These are phyloP conservation scores for Synaphobranchus kaupii DNA, from an alignment of 2,797 vertebrate genomes.

Conservation along the genomic window DNA sequence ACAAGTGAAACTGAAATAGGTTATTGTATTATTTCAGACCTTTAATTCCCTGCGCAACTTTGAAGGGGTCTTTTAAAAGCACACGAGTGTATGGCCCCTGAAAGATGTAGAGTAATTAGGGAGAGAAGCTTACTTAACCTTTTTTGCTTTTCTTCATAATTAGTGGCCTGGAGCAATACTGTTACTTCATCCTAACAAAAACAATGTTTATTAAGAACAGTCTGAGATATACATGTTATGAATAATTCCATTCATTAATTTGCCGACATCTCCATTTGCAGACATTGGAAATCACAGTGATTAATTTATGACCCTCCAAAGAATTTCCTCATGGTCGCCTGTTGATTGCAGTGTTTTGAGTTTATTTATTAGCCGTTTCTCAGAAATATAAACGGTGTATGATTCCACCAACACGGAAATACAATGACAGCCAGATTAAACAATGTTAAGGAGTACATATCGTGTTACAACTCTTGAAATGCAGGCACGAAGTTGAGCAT, in stretches of 20 bases:
- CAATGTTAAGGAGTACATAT: neutral
- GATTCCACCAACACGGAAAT: conserved; percentile 56
- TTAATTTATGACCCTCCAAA: conserved; percentile 77
- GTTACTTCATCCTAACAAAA: conserved; percentile 81
- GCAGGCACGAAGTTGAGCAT: too few relatives aligned
- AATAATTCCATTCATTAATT: conserved; percentile 85
- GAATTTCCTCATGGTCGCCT: conserved; percentile 77
- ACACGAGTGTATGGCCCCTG: conserved; percentile 59
- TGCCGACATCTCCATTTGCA: conserved; percentile 73
- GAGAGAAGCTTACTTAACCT: conserved; percentile 73
- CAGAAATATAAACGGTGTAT: conserved; percentile 54
- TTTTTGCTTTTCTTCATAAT: conserved; percentile 70
- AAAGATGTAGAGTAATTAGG: conserved; percentile 71
- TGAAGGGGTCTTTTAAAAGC: conserved; percentile 52
- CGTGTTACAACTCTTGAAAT: neutral
- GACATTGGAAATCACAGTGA: conserved; percentile 75
- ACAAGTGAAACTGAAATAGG: conserved; percentile 26
- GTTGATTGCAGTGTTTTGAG: conserved; percentile 76
- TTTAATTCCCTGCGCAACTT: conserved; percentile 42
- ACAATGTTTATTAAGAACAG: conserved; percentile 79
- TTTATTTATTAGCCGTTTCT: conserved; percentile 78
- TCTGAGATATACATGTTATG: conserved; percentile 76
- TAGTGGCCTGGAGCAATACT: conserved; percentile 74
- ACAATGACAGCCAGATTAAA: conserved; percentile 62
- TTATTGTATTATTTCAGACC: conserved; percentile 27